These are phyloP conservation scores for Lophochroa leadbeateri DNA, from an alignment of 2,113 vertebrate genomes.

Conservation along the genomic window DNA sequence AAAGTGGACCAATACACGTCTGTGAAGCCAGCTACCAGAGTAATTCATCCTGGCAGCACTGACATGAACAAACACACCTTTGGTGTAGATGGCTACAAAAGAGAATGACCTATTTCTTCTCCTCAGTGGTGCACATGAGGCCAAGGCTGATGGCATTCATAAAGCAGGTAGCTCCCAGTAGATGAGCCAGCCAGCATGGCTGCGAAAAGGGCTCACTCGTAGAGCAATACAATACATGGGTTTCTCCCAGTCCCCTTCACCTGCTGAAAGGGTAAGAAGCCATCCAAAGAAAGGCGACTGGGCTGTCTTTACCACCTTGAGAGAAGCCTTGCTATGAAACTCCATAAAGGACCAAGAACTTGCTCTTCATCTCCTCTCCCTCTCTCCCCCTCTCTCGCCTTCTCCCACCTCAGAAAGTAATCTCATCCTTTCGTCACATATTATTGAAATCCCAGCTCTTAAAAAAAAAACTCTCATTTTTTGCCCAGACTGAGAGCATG, in stretches of 20 bases:
- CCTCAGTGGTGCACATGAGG: rapidly evolving
- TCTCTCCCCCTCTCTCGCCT: constrained; percentile 64
- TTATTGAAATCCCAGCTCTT: constrained; percentile 85
- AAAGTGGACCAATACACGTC: not conserved
- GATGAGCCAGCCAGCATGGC: not conserved
- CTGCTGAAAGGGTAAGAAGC: not conserved
- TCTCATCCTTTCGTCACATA: constrained; percentile 85
- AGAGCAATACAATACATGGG: not conserved
- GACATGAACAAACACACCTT: not conserved
- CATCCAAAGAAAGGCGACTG: not conserved
- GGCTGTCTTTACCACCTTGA: constrained; percentile 7
- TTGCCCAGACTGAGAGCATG: constrained; percentile 85
- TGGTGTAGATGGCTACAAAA: not conserved
- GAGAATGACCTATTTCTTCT: not conserved
- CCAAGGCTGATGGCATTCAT: not conserved
- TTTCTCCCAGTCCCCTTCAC: not conserved
- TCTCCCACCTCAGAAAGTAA: constrained; percentile 82
- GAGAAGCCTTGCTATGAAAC: constrained; percentile 46
- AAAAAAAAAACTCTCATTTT: constrained; percentile 82
- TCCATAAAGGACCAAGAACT: constrained; percentile 63
- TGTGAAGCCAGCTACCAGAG: not conserved
- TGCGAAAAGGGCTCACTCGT: rapidly evolving
- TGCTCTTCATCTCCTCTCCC: constrained; percentile 73
- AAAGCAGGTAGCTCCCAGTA: not conserved
- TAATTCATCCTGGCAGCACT: not conserved